A percentile compares a stretch with the other conserved stretches of the same genome.
Evolutionary conservation across 1,140 invertebrate genomes (phyloP).

Genomic region (Drosophila pallidifrons): DNA sequence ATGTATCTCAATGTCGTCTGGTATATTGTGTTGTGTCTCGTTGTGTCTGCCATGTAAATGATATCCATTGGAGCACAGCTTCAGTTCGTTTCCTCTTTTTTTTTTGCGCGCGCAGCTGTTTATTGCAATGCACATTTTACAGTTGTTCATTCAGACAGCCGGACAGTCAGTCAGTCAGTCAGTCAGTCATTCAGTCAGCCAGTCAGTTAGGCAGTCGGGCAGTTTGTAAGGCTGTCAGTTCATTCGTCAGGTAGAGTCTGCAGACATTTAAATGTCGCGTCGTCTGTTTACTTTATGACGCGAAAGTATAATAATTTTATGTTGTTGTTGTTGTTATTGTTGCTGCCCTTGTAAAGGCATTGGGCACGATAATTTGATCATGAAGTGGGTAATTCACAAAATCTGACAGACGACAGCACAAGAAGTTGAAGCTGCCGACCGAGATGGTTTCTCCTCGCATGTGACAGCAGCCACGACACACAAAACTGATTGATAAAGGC

Average conservation of each 20-base stretch:
- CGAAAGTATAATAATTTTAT: not conserved
- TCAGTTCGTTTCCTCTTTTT: conserved; percentile 53
- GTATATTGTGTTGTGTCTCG: not conserved
- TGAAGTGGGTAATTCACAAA: conserved; percentile 37
- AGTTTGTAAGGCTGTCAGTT: not conserved
- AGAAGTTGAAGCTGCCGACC: conserved; percentile 1
- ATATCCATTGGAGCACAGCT: conserved; percentile 49
- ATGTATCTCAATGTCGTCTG: conserved; percentile 49
- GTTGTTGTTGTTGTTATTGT: not conserved
- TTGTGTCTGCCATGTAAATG: conserved; percentile 59
- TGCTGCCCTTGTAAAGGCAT: conserved; percentile 33
- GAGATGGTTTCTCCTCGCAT: not conserved
- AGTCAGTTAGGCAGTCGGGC: conserved; percentile 1
- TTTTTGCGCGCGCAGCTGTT: conserved; percentile 24
- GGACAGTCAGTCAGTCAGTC: conserved; percentile 4
- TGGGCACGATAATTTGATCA: conserved; percentile 31
- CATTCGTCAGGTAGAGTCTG: conserved; percentile 3
- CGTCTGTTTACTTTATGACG: conserved; percentile 31
- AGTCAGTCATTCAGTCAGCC: conserved; percentile 7
- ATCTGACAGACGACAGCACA: conserved; percentile 19
- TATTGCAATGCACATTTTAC: conserved; percentile 47
- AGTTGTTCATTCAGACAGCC: conserved; percentile 27
- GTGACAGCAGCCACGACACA: conserved; percentile 11
- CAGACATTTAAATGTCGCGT: conserved; percentile 59
- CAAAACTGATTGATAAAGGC: conserved; percentile 17